These are phyloP conservation scores for Himalopsyche tibetana DNA, from an alignment of 2,888 invertebrate species.

Conservation along the genomic window DNA sequence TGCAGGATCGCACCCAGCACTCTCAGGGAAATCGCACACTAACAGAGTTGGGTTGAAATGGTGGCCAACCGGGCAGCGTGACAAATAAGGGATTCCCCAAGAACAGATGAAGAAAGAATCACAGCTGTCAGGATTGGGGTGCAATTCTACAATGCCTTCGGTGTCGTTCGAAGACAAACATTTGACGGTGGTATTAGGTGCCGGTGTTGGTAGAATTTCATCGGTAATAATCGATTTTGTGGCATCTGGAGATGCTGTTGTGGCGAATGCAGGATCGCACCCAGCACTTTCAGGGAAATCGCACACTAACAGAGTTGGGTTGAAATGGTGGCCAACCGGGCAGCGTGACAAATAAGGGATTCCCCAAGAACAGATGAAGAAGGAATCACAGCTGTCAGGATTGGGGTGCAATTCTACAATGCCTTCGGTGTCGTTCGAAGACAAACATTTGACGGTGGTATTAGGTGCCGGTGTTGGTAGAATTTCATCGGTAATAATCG, in stretches of 20 bases:
- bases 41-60: constrained; percentile 45
- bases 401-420: background rate
- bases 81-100: constrained; percentile 23
- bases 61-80: background rate
- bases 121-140: background rate
- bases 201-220: background rate
- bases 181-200: background rate
- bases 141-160: background rate
- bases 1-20: background rate
- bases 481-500: background rate
- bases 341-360: background rate
- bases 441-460: background rate
- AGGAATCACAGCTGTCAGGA: background rate
- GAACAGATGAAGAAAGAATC: constrained; percentile 48
- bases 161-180: background rate
- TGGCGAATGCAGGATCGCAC: background rate
- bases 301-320: constrained; percentile 46
- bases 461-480: background rate
- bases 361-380: background rate
- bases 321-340: constrained; percentile 10
- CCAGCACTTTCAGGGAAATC: background rate
- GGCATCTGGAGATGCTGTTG: background rate
- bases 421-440: background rate
- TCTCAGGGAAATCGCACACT: constrained; percentile 6
- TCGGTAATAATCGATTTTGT: background rate